A percentile compares a stretch with the other conserved stretches of the same genome.
Conservation (phyloP, 2,113 vertebrate species). For the Pungitius pungitius region DNA sequence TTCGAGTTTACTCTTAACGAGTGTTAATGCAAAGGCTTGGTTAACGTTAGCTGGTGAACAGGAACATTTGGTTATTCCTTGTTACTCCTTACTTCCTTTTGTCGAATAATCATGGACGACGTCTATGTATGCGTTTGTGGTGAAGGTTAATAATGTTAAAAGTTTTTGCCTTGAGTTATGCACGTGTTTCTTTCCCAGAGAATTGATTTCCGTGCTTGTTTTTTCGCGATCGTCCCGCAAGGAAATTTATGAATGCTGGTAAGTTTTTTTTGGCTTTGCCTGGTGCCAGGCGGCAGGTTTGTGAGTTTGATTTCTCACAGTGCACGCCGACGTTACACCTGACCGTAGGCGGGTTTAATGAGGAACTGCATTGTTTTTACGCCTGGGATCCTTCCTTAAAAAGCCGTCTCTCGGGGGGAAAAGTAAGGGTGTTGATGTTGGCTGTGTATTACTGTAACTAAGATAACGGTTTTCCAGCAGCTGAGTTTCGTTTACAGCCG, state of each 20-base stretch:
- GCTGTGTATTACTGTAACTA: neutral
- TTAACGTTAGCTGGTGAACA: neutral
- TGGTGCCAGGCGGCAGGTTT: neutral
- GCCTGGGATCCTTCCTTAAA: neutral
- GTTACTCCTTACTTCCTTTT: neutral
- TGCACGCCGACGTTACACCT: neutral
- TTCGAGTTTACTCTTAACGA: too few species aligned
- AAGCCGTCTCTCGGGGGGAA: neutral
- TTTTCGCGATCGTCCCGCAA: neutral
- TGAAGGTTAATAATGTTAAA: slow-evolving; percentile 9
- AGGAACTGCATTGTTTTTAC: neutral
- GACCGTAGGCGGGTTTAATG: neutral
- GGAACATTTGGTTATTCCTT: neutral
- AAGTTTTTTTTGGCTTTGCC: neutral
- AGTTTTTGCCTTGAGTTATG: neutral
- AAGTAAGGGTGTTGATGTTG: neutral
- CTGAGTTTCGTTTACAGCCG: neutral
- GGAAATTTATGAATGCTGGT: slow-evolving; percentile 7
- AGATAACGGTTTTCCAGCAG: neutral
- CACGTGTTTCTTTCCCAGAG: neutral
- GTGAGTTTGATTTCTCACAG: neutral
- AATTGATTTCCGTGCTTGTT: slow-evolving; percentile 1
- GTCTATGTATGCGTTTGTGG: neutral
- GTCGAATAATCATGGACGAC: neutral
- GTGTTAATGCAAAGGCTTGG: neutral